Evolutionary conservation across 1,140 invertebrate genomes (phyloP).

Genomic region (Teleogryllus occipitalis): DNA sequence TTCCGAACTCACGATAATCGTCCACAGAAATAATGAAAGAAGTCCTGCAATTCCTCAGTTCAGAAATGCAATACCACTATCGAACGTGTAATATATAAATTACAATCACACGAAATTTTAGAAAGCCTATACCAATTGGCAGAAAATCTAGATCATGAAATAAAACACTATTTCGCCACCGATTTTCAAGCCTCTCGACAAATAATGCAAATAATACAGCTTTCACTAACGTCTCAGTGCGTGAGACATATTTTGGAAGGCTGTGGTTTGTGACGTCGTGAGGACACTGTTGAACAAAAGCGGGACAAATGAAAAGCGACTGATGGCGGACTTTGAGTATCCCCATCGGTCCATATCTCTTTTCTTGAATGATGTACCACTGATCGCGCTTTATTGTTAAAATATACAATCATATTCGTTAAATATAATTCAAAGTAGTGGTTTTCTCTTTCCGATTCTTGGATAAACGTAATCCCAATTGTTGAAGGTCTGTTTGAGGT

Average conservation of each 20-base stretch:
- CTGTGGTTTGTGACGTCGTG: not conserved
- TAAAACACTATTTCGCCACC: not conserved
- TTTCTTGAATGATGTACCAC: no score
- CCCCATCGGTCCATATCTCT: no score
- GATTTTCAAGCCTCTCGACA: not conserved
- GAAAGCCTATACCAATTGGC: not conserved
- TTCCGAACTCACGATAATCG: conserved; percentile 7
- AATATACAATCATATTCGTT: no score
- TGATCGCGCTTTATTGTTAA: no score
- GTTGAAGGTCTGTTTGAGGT: no score
- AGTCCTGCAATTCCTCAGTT: not conserved
- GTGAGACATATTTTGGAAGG: not conserved
- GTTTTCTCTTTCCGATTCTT: no score
- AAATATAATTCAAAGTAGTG: no score
- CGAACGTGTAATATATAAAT: not conserved
- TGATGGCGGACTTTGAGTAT: no score
- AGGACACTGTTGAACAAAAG: not conserved
- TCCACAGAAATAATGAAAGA: not conserved
- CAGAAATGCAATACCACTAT: not conserved
- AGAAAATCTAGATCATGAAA: not conserved
- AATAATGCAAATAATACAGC: not conserved
- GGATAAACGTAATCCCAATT: no score
- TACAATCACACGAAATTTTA: not conserved
- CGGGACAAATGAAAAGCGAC: no score
- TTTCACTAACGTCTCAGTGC: not conserved